Conservation (phyloP, 2,888 invertebrate species). For the Anoplius nigerrimus region DNA sequence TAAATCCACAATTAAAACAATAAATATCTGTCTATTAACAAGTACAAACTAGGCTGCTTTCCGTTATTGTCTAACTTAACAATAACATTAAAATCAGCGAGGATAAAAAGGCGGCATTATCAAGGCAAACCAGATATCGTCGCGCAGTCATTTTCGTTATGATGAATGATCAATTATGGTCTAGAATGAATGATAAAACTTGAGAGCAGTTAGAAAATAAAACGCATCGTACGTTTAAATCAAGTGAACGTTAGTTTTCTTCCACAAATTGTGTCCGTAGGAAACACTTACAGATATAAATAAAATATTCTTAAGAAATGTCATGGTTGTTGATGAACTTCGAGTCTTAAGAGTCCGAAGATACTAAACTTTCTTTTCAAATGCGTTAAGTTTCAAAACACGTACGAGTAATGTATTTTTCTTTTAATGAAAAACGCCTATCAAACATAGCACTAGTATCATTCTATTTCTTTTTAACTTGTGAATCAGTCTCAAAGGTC, state of each 20-base stretch:
- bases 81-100: constrained; percentile 10
- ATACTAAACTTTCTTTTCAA: constrained; percentile 35
- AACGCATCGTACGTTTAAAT: background rate
- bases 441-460: constrained; percentile 8
- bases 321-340: constrained; percentile 47
- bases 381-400: constrained; percentile 21
- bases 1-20: background rate
- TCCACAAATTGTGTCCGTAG: background rate
- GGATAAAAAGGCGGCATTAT: constrained; percentile 12
- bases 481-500: constrained; percentile 35
- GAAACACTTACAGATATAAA: constrained; percentile 11
- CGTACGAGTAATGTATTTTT: constrained; percentile 3
- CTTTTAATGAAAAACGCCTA: constrained; percentile 9
- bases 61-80: background rate
- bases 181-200: background rate
- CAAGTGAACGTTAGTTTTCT: background rate
- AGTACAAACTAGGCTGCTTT: background rate
- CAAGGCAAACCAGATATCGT: background rate
- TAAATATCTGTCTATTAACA: background rate
- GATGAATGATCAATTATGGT: background rate
- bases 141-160: constrained; percentile 4
- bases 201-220: background rate
- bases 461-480: constrained; percentile 18
- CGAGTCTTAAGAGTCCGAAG: constrained; percentile 19
- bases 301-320: constrained; percentile 38